Evolutionary conservation across 2,888 invertebrate genomes (phyloP).

Genomic region (Clepsis dumicolana): DNA sequence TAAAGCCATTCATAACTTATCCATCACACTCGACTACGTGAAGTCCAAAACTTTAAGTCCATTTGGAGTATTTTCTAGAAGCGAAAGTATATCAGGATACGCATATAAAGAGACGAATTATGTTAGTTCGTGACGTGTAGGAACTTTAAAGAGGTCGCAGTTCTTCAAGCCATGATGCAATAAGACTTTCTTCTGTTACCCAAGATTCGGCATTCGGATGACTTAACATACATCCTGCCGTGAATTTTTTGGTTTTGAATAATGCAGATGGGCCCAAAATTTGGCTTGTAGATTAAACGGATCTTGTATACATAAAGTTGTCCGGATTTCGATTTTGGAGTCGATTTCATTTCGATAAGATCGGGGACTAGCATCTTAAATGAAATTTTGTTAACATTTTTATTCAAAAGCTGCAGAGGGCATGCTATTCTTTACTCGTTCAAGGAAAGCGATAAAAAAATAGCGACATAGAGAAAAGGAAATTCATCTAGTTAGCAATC

Average conservation of each 20-base stretch:
- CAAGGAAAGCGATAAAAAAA: too few relatives aligned
- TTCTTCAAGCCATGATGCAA: constrained; percentile 30
- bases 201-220: constrained; percentile 35
- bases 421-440: too few relatives aligned
- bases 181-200: constrained; percentile 41
- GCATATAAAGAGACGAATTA: constrained; percentile 41
- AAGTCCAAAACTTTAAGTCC: constrained; percentile 20
- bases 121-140: constrained; percentile 31
- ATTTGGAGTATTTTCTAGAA: constrained; percentile 10
- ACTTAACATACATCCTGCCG: constrained; percentile 38
- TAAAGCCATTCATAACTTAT: constrained; percentile 21
- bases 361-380: neutral
- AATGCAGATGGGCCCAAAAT: neutral
- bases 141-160: constrained; percentile 39
- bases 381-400: neutral
- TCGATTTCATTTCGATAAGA: neutral
- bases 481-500: too few relatives aligned
- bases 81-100: constrained; percentile 33
- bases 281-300: constrained; percentile 12
- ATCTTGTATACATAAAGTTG: neutral
- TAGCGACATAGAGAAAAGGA: too few relatives aligned
- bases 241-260: constrained; percentile 8
- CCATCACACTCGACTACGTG: constrained; percentile 8
- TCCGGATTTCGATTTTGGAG: neutral
- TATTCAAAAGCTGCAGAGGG: too few relatives aligned